These are phyloP conservation scores for Xenentodon cancila DNA, from an alignment of 2,797 vertebrate genomes.

Conservation along the genomic window DNA sequence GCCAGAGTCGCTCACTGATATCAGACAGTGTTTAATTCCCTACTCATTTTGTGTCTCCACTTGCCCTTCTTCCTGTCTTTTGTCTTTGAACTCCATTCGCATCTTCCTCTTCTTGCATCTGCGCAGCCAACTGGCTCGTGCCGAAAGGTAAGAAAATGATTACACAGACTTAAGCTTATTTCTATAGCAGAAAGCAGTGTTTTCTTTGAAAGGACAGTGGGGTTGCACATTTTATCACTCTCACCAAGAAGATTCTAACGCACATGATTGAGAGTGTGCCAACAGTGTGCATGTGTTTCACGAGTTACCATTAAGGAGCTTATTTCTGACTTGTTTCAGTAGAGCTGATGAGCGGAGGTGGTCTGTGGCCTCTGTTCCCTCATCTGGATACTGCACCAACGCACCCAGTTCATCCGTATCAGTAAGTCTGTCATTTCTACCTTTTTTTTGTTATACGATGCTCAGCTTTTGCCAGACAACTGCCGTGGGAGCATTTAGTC, in stretches of 20 bases:
- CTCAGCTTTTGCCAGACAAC: conserved; percentile 26
- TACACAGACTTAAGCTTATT: conserved; percentile 5
- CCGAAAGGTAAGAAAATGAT: conserved; percentile 81
- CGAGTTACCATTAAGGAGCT: conserved; percentile 16
- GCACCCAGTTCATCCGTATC: conserved; percentile 94
- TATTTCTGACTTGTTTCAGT: conserved; percentile 38
- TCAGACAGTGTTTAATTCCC: conserved; percentile 46
- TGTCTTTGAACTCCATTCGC: conserved; percentile 23
- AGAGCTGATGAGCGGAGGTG: conserved; percentile 91
- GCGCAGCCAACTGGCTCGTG: conserved; percentile 83
- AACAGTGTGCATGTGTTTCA: conserved; percentile 23
- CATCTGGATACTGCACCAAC: conserved; percentile 95
- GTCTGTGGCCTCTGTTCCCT: conserved; percentile 93
- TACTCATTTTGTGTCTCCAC: conserved; percentile 35
- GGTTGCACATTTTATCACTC: too few species aligned
- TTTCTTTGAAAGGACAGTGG: too few species aligned
- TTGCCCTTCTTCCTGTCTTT: conserved; percentile 16
- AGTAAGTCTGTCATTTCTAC: conserved; percentile 73
- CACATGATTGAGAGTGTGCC: conserved; percentile 5
- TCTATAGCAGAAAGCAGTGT: too few species aligned
- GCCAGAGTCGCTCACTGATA: conserved; percentile 49
- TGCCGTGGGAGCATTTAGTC: conserved; percentile 37
- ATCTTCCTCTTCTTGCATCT: conserved; percentile 19
- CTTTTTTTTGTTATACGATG: conserved; percentile 20
- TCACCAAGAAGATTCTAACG: not conserved